These are phyloP conservation scores for Diplolepis rosae DNA, from an alignment of 2,888 invertebrate genomes.

Conservation along the genomic window DNA sequence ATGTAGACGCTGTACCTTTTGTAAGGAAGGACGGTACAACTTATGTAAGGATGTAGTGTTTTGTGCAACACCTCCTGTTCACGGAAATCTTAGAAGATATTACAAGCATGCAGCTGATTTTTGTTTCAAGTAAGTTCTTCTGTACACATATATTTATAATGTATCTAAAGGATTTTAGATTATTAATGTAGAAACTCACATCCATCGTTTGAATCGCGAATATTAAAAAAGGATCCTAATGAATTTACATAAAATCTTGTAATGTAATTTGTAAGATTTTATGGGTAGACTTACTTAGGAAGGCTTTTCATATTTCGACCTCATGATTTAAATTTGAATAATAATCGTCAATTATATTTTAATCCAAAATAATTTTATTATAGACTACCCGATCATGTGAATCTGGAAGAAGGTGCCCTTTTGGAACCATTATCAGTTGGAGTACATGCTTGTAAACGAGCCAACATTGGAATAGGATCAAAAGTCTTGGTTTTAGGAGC, in stretches of 20 bases:
- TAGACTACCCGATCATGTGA: conserved; percentile 91
- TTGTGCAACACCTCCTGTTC: conserved; percentile 95
- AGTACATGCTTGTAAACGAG: conserved; percentile 93
- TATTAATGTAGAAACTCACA: no score
- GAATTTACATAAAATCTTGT: no score
- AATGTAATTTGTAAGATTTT: no score
- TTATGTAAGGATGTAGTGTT: conserved; percentile 90
- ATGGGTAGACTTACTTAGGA: no score
- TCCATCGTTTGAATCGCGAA: no score
- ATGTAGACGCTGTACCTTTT: conserved; percentile 88
- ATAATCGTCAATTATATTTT: no score
- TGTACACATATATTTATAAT: no score
- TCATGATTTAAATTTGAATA: no score
- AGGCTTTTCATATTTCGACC: no score
- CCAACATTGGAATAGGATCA: conserved; percentile 83
- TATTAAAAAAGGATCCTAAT: no score
- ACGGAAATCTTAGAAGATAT: conserved; percentile 91
- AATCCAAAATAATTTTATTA: conserved; percentile 33
- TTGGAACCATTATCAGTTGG: conserved; percentile 95
- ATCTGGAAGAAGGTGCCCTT: conserved; percentile 94
- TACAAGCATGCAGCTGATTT: conserved; percentile 94
- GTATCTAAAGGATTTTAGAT: no score
- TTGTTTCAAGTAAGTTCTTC: conserved; percentile 82
- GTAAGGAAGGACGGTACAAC: conserved; percentile 93
- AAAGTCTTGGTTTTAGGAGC: conserved; percentile 86